Conservation (phyloP, 2,113 vertebrate species). For the Lamprotornis superbus region DNA sequence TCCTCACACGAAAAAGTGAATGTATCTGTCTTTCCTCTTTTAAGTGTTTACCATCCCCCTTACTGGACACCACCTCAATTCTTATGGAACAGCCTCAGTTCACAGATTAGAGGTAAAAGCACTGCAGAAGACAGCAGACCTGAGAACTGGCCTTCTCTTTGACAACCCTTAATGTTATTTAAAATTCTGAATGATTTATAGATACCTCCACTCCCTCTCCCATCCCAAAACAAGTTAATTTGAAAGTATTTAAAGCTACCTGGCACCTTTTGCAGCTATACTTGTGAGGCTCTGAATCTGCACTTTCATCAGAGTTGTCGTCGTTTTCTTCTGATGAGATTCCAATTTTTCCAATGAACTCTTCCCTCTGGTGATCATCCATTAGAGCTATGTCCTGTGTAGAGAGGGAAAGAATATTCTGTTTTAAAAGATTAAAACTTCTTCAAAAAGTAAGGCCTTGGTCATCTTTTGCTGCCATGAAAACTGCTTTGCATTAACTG, state of each 20-base stretch:
- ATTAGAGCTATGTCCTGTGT: conserved; percentile 94
- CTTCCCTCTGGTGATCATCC: conserved; percentile 94
- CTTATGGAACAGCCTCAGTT: not conserved
- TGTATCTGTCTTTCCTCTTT: not conserved
- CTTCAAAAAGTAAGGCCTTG: not conserved
- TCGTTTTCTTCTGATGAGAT: conserved; percentile 92
- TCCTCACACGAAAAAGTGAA: not conserved
- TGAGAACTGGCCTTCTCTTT: not conserved
- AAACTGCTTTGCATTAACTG: not conserved
- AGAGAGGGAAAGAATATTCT: not conserved
- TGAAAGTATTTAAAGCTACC: conserved; percentile 76
- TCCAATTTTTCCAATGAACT: conserved; percentile 95
- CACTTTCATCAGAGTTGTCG: conserved; percentile 85
- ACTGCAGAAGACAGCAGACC: not conserved
- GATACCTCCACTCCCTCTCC: not conserved
- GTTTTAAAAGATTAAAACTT: not conserved
- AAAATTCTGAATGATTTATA: not conserved
- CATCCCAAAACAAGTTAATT: conserved; percentile 33
- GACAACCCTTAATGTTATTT: not conserved
- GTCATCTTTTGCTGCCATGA: not conserved
- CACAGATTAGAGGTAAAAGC: not conserved
- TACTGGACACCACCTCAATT: not conserved
- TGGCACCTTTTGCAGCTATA: conserved; percentile 99
- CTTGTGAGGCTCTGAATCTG: conserved; percentile 90
- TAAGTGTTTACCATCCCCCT: not conserved